A percentile compares a stretch with the other conserved stretches of the same genome.
Conservation (phyloP, 2,113 vertebrate species). For the Microtus richardsoni region DNA sequence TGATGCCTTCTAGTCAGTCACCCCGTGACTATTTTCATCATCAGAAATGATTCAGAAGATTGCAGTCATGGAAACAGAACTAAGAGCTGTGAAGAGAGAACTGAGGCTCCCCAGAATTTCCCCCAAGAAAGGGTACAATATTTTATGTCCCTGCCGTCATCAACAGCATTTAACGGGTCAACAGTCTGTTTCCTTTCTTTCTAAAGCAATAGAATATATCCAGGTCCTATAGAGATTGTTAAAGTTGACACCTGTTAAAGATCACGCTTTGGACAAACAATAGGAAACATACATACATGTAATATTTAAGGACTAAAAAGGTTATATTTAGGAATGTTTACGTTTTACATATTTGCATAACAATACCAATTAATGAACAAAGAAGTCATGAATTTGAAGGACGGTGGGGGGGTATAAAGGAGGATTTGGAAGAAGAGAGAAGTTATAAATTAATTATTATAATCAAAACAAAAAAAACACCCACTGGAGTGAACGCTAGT, state of each 20-base stretch:
- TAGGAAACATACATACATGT: not conserved
- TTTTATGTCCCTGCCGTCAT: not conserved
- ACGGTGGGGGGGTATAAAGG: not conserved
- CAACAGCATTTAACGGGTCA: slow-evolving; percentile 72
- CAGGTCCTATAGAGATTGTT: slow-evolving; percentile 52
- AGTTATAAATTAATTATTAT: not conserved
- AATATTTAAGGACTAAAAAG: not conserved
- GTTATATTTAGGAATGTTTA: not conserved
- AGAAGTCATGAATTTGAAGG: not conserved
- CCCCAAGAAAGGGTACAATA: not conserved
- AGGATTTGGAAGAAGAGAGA: not conserved
- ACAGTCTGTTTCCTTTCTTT: slow-evolving; percentile 18
- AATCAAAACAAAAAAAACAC: not conserved
- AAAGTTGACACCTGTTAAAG: slow-evolving; percentile 55
- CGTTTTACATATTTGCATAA: not conserved
- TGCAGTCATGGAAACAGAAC: slow-evolving; percentile 23
- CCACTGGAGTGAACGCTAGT: not conserved
- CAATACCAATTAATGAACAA: not conserved
- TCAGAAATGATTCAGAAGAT: slow-evolving; percentile 63
- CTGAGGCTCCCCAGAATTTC: slow-evolving; percentile 27
- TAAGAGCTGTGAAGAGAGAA: not conserved
- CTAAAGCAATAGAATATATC: not conserved
- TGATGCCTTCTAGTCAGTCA: not conserved
- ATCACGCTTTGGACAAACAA: not conserved
- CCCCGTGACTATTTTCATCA: slow-evolving; percentile 61